Base-by-base conservation (phyloP, 1,140 invertebrate species). In the Bemisia tabaci region DNA sequence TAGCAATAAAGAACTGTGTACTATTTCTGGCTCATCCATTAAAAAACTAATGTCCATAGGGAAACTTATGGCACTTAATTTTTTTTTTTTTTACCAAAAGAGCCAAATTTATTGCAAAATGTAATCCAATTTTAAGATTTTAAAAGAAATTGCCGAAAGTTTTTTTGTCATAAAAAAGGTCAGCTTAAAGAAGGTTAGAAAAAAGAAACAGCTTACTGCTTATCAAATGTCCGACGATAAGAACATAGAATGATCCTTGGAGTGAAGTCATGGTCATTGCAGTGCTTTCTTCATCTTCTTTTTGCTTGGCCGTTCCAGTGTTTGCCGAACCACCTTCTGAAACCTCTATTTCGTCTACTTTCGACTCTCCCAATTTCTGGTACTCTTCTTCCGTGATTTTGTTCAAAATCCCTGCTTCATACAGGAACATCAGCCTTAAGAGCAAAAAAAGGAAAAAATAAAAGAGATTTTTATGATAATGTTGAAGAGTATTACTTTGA, bases 381-480 rank as follows among this genome's bases (percentile, higher is more conserved):
- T 86, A 87, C 70, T 87, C 85, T 66, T 85, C 83, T 67, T 82
- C 82, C 0, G 86, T 86, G 77, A 88, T 86, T 75, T 87, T 87
- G 0, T 83, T 80, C 63, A 87, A 74, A 62, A 88, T 87, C 2
- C 86, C 86, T 22, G 84, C 83, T 77, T 88, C 85, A 71, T 87
- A 87, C 23, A 87, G 76, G 39, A 82, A 81, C 79, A 87, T 87
- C 17, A 88, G 73, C 22, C 86, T 87, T 67, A n/a, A 75, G 25
- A 1, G 24, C 17, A 59, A 17, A 69, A 65, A 27, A 61, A 67
- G 27, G 65, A 60, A 59, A 62, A 12, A 9, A 62, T 9, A n/a
- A 26, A 22, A 59, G 59, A 2, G 27, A 21, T 66, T 59, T n/a
- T 9, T 67, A 61, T 63, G 1, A 24, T 11, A 17, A 24, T 65